Conservation (phyloP, 2,797 vertebrate genomes). For the Aplochiton taeniatus region DNA sequence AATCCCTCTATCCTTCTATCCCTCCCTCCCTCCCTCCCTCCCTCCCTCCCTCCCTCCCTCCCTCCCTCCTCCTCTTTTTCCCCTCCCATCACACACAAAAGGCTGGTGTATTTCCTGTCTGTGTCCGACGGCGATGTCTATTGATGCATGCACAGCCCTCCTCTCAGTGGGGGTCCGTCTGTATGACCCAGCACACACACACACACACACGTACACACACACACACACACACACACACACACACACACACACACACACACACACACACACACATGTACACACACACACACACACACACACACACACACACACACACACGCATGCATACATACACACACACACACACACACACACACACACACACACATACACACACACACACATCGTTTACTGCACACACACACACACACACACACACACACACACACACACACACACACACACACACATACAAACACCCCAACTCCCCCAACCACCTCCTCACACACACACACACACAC, state of each 20-base stretch:
- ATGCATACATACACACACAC: slow-evolving; percentile 5
- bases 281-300: slow-evolving; percentile 13
- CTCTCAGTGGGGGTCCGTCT: slow-evolving; percentile 41
- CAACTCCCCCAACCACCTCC: background rate
- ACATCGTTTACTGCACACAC: too few relatives aligned
- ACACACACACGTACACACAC: slow-evolving; percentile 18
- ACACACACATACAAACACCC: background rate
- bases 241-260: background rate
- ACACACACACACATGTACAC: slow-evolving; percentile 1
- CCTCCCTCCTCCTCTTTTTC: background rate
- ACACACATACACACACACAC: slow-evolving; percentile 14
- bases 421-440: background rate
- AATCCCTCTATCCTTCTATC: too few relatives aligned
- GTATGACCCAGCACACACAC: slow-evolving; percentile 5
- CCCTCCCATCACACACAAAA: slow-evolving; percentile 56
- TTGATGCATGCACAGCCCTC: slow-evolving; percentile 41
- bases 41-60: background rate
- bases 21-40: too few relatives aligned
- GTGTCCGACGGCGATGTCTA: slow-evolving; percentile 42
- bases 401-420: slow-evolving; percentile 1
- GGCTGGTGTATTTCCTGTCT: slow-evolving; percentile 53
- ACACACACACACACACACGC: slow-evolving; percentile 1
- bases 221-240: slow-evolving; percentile 16
- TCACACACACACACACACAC: too few relatives aligned
- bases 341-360: slow-evolving; percentile 7